Conservation (phyloP, 2,888 invertebrate genomes). For the Amphipoea lucens region DNA sequence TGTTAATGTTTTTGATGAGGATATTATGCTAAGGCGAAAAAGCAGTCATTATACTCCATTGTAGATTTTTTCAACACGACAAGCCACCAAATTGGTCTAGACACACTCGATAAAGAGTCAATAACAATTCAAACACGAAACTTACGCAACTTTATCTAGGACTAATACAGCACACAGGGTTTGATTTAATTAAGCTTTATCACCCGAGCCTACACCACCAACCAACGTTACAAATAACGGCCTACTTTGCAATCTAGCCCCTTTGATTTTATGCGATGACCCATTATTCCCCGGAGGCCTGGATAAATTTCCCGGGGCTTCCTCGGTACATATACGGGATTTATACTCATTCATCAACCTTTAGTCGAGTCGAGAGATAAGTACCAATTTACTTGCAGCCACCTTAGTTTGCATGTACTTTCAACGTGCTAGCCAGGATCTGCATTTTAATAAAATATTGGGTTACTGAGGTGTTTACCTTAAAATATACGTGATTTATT, state of each 20-base stretch:
- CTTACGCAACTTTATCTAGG: conserved; percentile 17
- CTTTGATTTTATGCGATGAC: conserved; percentile 69
- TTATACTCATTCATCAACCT: conserved; percentile 70
- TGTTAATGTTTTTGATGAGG: neutral
- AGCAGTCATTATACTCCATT: neutral
- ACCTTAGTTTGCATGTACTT: conserved; percentile 64
- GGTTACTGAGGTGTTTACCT: conserved; percentile 47
- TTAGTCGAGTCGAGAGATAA: conserved; percentile 61
- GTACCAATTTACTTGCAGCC: conserved; percentile 67
- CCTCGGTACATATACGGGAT: conserved; percentile 56
- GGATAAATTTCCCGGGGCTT: conserved; percentile 65
- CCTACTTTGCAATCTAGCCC: conserved; percentile 64
- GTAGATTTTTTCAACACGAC: neutral
- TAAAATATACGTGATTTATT: conserved; percentile 47
- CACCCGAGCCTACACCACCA: conserved; percentile 32
- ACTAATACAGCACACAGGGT: conserved; percentile 36
- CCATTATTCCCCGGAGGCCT: conserved; percentile 65
- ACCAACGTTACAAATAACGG: conserved; percentile 63
- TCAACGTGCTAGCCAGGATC: conserved; percentile 44
- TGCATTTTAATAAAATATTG: conserved; percentile 62
- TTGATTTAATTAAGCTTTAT: conserved; percentile 64
- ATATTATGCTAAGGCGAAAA: neutral
- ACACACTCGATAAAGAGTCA: neutral
- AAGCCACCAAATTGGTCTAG: neutral
- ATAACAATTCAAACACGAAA: conserved; percentile 8